These are phyloP conservation scores for Acrobasis consociella DNA, from an alignment of 2,888 invertebrate genomes.

Conservation along the genomic window DNA sequence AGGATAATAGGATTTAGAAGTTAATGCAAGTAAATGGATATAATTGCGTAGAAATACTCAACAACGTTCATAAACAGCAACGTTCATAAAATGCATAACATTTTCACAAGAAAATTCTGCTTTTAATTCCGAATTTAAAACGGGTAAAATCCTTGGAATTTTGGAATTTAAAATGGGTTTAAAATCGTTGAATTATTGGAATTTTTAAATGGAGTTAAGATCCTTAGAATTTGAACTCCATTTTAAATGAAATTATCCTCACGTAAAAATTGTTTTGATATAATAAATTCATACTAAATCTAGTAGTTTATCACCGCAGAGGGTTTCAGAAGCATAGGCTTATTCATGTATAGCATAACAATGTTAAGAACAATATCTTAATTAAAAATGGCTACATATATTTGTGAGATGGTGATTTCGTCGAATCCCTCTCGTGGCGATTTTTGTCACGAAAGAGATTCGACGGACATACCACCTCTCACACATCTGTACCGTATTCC, in stretches of 20 bases:
- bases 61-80: background rate
- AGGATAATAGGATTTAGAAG: background rate
- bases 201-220: too few species aligned
- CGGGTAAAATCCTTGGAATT: too few species aligned
- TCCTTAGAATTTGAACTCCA: background rate
- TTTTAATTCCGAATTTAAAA: background rate
- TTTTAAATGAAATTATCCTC: constrained; percentile 2
- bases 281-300: background rate
- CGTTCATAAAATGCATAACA: constrained; percentile 6
- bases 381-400: too few species aligned
- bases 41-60: background rate
- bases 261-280: background rate
- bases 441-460: too few species aligned
- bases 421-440: too few species aligned
- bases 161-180: too few species aligned
- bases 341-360: too few species aligned
- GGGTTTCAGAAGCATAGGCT: background rate
- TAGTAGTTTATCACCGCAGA: background rate
- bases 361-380: too few species aligned
- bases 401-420: too few species aligned
- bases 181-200: too few species aligned
- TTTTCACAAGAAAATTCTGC: background rate
- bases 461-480: too few species aligned
- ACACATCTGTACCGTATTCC: too few species aligned
- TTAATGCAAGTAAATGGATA: background rate